A percentile compares a stretch with the other conserved stretches of the same genome.
These are phyloP conservation scores for Misgurnus anguillicaudatus DNA, from an alignment of 2,113 vertebrate genomes.

Conservation along the genomic window DNA sequence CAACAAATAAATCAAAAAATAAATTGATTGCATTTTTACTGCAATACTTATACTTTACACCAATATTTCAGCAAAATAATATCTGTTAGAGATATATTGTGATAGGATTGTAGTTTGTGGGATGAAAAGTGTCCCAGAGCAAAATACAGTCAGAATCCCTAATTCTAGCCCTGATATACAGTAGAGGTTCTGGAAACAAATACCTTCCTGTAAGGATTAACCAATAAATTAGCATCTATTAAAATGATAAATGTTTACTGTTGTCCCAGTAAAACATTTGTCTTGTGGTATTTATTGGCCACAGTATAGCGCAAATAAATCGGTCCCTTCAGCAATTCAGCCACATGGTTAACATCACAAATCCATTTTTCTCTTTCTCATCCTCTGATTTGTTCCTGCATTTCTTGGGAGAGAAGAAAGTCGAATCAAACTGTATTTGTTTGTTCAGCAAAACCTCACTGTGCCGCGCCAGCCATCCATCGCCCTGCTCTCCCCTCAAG, in stretches of 20 bases:
- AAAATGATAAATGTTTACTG: slow-evolving; percentile 25
- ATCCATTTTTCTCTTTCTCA: slow-evolving; percentile 38
- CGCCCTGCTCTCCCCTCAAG: slow-evolving; percentile 19
- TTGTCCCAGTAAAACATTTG: slow-evolving; percentile 24
- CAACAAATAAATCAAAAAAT: too few relatives aligned
- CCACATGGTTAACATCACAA: slow-evolving; percentile 37
- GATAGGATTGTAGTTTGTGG: background rate
- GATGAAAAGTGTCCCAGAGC: too few relatives aligned
- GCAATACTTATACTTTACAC: too few relatives aligned
- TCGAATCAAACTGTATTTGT: slow-evolving; percentile 15
- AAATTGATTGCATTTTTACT: too few relatives aligned
- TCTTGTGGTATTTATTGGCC: slow-evolving; percentile 23
- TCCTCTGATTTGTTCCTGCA: slow-evolving; percentile 41
- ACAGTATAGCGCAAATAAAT: slow-evolving; percentile 16
- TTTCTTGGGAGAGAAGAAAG: slow-evolving; percentile 27
- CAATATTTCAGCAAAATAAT: background rate
- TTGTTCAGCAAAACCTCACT: slow-evolving; percentile 42
- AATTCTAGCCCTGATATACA: background rate
- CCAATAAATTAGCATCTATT: slow-evolving; percentile 12
- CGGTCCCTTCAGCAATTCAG: slow-evolving; percentile 4
- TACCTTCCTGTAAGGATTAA: background rate
- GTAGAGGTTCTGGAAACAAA: too few relatives aligned
- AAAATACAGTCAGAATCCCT: too few relatives aligned
- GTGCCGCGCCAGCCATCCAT: slow-evolving; percentile 1
- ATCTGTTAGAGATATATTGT: background rate